Percentiles rank a stretch among this genome's conserved stretches.
phyloP scores from a whole-genome alignment of 2,888 invertebrate genomes.

The Zeuzera pyrina region DNA sequence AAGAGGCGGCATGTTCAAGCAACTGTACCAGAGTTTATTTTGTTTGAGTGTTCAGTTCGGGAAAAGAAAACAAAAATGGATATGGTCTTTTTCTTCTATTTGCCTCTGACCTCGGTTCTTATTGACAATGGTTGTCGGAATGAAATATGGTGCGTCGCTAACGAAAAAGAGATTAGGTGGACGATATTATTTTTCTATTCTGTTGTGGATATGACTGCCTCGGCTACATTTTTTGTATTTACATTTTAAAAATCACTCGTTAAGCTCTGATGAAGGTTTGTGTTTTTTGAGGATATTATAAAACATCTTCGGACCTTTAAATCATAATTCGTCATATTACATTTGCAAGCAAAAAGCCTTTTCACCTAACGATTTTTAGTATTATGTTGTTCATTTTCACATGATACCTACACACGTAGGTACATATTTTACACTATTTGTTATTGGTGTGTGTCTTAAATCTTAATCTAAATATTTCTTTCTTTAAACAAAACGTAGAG shows the following conservation, averaged over 20 bases:
- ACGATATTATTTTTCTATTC: constrained; percentile 55
- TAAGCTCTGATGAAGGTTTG: constrained; percentile 46
- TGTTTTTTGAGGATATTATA: constrained; percentile 7
- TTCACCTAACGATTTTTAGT: no score
- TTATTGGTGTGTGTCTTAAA: no score
- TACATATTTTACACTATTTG: no score
- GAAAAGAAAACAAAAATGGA: constrained; percentile 63
- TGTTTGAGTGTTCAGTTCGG: constrained; percentile 60
- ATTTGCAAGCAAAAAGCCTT: no score
- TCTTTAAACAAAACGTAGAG: no score
- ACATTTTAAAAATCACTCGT: constrained; percentile 49
- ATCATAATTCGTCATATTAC: no score
- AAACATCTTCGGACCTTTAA: no score
- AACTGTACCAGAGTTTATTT: constrained; percentile 59
- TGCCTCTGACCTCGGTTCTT: constrained; percentile 67
- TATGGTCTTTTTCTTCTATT: constrained; percentile 61
- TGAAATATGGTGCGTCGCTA: constrained; percentile 68
- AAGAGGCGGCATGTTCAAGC: constrained; percentile 64
- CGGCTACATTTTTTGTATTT: constrained; percentile 46
- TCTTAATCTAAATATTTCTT: no score
- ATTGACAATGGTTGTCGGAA: constrained; percentile 71
- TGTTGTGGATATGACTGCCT: constrained; percentile 23
- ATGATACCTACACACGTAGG: no score
- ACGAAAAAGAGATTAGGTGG: constrained; percentile 67
- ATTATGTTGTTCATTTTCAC: no score